Percentiles rank a stretch among this genome's conserved stretches.
Evolutionary conservation across 2,888 invertebrate genomes (phyloP).

Genomic region (Miltochrista miniata): DNA sequence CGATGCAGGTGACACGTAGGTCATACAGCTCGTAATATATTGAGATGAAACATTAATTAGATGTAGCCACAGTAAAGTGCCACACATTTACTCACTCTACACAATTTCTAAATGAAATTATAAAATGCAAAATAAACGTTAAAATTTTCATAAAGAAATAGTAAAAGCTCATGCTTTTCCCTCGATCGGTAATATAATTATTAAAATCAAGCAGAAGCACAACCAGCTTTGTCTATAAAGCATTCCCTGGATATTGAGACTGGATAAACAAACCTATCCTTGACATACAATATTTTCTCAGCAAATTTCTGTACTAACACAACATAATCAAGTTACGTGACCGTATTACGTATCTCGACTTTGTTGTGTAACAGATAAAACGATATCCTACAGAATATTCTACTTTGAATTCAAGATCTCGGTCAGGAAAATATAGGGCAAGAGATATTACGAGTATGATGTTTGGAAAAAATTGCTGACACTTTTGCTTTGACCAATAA

Average conservation of each 20-base stretch:
- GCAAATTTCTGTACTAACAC: background rate
- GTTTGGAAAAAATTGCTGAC: background rate
- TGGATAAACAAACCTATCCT: background rate
- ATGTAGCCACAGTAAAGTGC: background rate
- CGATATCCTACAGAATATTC: slow-evolving; percentile 18
- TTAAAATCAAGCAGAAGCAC: no score
- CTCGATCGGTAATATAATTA: no score
- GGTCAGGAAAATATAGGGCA: slow-evolving; percentile 11
- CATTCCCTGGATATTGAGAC: no score
- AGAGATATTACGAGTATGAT: background rate
- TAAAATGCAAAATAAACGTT: no score
- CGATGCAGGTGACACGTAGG: slow-evolving; percentile 11
- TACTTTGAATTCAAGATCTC: slow-evolving; percentile 23
- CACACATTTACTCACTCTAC: no score
- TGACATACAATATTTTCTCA: background rate
- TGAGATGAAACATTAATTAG: background rate
- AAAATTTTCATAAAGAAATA: no score
- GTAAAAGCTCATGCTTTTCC: no score
- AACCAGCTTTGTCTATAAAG: no score
- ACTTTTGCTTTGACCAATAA: background rate
- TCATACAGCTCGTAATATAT: background rate
- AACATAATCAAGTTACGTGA: slow-evolving; percentile 2
- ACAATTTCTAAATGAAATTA: no score
- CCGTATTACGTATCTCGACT: slow-evolving; percentile 2
- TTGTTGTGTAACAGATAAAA: slow-evolving; percentile 13